Conservation (phyloP, 2,888 invertebrate genomes). For the Neria commutata region DNA sequence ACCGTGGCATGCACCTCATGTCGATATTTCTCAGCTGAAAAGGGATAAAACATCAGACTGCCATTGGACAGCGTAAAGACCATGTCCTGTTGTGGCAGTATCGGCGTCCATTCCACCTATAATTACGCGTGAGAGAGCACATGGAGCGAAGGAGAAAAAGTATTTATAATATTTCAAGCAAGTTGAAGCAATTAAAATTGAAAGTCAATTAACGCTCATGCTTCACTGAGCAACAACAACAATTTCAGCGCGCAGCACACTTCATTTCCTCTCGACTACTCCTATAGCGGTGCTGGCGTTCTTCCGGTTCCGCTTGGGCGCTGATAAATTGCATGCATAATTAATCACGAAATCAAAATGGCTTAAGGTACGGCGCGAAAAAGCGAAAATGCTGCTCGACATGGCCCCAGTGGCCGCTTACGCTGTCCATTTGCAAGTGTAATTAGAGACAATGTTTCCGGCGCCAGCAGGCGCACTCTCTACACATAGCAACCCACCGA, state of each 20-base stretch:
- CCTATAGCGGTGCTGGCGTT: no score
- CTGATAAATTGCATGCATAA: conserved; percentile 42
- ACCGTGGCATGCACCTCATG: conserved; percentile 84
- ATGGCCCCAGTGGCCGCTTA: background rate
- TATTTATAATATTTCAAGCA: conserved; percentile 7
- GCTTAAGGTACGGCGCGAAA: background rate
- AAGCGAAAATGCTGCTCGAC: background rate
- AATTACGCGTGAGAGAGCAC: background rate
- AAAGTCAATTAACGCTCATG: conserved; percentile 46
- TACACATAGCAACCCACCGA: background rate
- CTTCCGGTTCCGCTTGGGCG: background rate
- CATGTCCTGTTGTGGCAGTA: conserved; percentile 71
- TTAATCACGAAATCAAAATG: conserved; percentile 40
- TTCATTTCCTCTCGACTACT: background rate
- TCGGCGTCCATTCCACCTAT: conserved; percentile 80
- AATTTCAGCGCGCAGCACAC: no score
- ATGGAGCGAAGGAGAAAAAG: background rate
- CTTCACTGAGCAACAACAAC: no score
- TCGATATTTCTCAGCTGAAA: conserved; percentile 79
- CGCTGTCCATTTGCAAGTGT: background rate
- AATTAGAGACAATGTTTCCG: conserved; percentile 11
- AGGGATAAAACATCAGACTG: conserved; percentile 84
- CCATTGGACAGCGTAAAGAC: conserved; percentile 81
- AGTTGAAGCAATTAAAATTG: conserved; percentile 4
- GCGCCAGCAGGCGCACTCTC: background rate